phyloP scores from a whole-genome alignment of 2,888 invertebrate species.

The Calephelis perditalis region DNA sequence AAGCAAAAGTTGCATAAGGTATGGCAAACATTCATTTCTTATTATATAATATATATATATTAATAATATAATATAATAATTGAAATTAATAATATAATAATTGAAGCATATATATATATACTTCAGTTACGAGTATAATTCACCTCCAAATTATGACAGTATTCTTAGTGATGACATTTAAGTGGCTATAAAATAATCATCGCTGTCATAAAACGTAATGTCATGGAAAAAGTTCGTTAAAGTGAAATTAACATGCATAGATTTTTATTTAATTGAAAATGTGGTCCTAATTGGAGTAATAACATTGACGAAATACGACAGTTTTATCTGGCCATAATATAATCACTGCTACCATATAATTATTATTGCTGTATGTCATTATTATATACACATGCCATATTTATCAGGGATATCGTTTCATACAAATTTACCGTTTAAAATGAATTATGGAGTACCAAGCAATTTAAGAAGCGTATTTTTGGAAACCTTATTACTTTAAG shows the following conservation, averaged over 20 bases:
- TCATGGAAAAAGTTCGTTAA: not conserved
- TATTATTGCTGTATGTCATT: constrained; percentile 7
- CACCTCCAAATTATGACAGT: too few species aligned
- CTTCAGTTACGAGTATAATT: too few species aligned
- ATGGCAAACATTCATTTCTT: too few species aligned
- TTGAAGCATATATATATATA: too few species aligned
- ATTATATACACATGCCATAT: constrained; percentile 6
- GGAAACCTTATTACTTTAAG: constrained; percentile 1
- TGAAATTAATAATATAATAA: too few species aligned
- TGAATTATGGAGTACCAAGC: constrained; percentile 4
- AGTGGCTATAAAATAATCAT: not conserved
- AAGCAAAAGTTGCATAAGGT: too few species aligned
- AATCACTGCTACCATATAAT: constrained; percentile 9
- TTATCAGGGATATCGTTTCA: constrained; percentile 6
- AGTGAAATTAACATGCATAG: constrained; percentile 6
- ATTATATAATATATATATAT: too few species aligned
- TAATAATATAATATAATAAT: too few species aligned
- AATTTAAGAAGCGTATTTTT: constrained; percentile 4
- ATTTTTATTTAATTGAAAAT: constrained; percentile 8
- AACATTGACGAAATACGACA: constrained; percentile 10
- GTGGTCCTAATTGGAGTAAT: constrained; percentile 4
- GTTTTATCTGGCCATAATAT: constrained; percentile 7
- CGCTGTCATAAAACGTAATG: not conserved
- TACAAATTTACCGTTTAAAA: constrained; percentile 10
- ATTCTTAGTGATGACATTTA: not conserved